Evolutionary conservation across 37 sponge, comb jelly and placozoan genomes (phyloP).

Genomic region (Crambe crambe): DNA sequence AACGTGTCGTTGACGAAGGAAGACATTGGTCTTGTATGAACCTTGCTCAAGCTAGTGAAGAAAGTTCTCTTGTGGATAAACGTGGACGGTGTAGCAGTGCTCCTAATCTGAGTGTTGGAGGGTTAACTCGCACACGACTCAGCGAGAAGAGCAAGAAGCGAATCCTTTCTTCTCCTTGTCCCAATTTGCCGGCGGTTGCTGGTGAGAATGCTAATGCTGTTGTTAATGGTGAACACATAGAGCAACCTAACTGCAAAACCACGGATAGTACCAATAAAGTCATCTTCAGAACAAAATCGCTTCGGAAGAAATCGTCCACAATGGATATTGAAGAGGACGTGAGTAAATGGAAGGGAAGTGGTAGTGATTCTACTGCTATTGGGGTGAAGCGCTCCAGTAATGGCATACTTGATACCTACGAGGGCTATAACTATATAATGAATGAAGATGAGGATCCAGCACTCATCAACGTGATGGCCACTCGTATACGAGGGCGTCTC

Average conservation of each 20-base stretch:
- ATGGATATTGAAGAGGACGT: not conserved
- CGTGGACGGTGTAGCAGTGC: not conserved
- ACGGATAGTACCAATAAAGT: not conserved
- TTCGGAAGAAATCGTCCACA: not conserved
- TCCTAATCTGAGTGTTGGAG: not conserved
- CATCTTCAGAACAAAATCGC: not conserved
- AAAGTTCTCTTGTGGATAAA: not conserved
- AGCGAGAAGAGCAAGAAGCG: conserved; percentile 1
- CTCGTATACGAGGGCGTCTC: not conserved
- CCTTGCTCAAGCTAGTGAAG: not conserved
- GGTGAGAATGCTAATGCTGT: not conserved
- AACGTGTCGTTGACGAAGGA: conserved; percentile 20
- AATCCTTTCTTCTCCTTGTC: not conserved
- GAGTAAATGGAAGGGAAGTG: conserved; percentile 5
- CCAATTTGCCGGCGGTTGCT: not conserved
- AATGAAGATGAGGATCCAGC: conserved; percentile 11
- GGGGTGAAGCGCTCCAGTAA: conserved; percentile 11
- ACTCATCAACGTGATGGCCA: conserved; percentile 12
- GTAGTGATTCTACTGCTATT: not conserved
- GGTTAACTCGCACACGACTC: not conserved
- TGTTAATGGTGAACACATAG: not conserved
- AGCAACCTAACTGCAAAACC: not conserved
- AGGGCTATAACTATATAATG: conserved; percentile 12
- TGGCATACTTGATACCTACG: conserved; percentile 11
- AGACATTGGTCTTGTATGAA: conserved; percentile 12